Evolutionary conservation across 2,888 invertebrate genomes (phyloP).

Genomic region (Cryptocheilus praepositus): DNA sequence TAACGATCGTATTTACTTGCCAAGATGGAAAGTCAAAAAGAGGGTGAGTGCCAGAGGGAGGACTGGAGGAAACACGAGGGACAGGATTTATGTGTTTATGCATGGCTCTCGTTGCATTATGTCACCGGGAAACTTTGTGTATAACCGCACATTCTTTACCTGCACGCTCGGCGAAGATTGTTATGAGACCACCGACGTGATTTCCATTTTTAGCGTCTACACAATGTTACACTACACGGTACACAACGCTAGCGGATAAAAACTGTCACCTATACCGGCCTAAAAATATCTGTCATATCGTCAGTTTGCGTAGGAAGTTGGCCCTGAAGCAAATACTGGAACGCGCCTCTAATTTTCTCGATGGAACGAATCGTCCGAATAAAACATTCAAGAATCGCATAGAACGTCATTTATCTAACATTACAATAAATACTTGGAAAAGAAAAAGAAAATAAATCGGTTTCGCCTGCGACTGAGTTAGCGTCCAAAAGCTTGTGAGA

Average conservation of each 20-base stretch:
- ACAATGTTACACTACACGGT: constrained; percentile 21
- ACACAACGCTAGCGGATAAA: constrained; percentile 31
- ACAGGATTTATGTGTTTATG: constrained; percentile 44
- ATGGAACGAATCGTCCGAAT: too few relatives aligned
- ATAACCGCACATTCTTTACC: constrained; percentile 21
- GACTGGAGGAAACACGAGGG: constrained; percentile 17
- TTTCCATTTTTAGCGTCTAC: constrained; percentile 23
- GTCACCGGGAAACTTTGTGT: constrained; percentile 37
- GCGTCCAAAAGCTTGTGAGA: too few relatives aligned
- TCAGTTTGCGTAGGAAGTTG: background rate
- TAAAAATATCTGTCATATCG: background rate
- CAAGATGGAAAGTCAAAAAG: constrained; percentile 43
- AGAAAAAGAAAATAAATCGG: too few relatives aligned
- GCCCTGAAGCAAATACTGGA: background rate
- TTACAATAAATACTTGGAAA: too few relatives aligned
- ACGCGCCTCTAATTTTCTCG: background rate
- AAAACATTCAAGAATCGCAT: too few relatives aligned
- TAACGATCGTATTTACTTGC: constrained; percentile 52
- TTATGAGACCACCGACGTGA: constrained; percentile 18
- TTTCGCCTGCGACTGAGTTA: too few relatives aligned
- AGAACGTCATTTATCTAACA: too few relatives aligned
- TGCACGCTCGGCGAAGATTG: constrained; percentile 24
- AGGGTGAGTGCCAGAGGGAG: constrained; percentile 1
- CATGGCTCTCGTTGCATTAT: constrained; percentile 40
- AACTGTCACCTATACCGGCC: background rate